Evolutionary conservation across 2,888 invertebrate genomes (phyloP).

Genomic region (Taphrorychus bicolor): DNA sequence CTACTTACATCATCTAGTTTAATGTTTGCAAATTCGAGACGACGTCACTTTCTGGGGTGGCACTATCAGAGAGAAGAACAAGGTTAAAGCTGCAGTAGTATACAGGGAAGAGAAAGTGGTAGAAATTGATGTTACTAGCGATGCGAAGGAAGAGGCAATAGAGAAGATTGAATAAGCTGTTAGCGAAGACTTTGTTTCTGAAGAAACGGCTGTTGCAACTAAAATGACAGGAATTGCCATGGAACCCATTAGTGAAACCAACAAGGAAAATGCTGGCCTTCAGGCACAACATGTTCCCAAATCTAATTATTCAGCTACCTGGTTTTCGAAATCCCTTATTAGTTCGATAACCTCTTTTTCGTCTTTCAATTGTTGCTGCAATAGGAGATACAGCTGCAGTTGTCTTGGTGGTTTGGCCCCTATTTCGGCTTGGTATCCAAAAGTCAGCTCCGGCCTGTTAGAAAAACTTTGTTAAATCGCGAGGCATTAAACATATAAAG

Average conservation of each 20-base stretch:
- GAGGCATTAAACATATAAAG: background rate
- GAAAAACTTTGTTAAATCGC: conserved; percentile 46
- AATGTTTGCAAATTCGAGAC: conserved; percentile 54
- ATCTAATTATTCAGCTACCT: too few species aligned
- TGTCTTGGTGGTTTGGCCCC: conserved; percentile 66
- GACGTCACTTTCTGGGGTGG: conserved; percentile 56
- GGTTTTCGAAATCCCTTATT: conserved; percentile 62
- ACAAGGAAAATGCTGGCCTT: background rate
- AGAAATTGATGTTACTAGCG: background rate
- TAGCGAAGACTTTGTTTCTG: background rate
- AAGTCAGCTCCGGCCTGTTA: conserved; percentile 68
- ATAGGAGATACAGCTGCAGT: conserved; percentile 69
- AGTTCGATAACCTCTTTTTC: conserved; percentile 68
- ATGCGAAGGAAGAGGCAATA: background rate
- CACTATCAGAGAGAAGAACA: background rate
- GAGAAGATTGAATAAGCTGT: conserved; percentile 11
- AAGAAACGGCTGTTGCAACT: background rate
- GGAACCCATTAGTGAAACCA: background rate
- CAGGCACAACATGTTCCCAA: too few species aligned
- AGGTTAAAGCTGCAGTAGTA: background rate
- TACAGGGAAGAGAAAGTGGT: conserved; percentile 10
- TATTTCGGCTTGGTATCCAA: conserved; percentile 73
- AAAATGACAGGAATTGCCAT: too few species aligned
- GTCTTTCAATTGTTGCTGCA: conserved; percentile 68
- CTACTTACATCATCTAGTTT: too few species aligned